phyloP scores from a whole-genome alignment of 2,113 vertebrate genomes.

The Actenoides lindsayi region DNA sequence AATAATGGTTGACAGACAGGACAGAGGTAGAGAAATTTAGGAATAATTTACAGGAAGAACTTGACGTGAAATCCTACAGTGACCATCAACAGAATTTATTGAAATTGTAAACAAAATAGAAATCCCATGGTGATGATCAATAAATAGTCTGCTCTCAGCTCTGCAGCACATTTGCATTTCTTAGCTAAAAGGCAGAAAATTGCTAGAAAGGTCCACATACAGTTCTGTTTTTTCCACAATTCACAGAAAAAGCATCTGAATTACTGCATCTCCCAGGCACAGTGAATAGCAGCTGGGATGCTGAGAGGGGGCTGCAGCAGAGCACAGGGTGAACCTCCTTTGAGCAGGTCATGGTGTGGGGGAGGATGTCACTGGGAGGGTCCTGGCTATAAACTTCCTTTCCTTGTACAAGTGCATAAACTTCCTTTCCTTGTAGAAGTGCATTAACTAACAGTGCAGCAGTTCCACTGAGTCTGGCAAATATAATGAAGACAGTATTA shows the following conservation, averaged over 20 bases:
- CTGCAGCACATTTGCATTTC: slow-evolving; percentile 3
- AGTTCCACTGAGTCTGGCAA: not conserved
- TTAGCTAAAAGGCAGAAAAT: slow-evolving; percentile 4
- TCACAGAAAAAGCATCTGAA: not conserved
- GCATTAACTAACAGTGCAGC: not conserved
- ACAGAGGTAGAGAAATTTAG: not conserved
- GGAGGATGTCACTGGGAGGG: not conserved
- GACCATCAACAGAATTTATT: not conserved
- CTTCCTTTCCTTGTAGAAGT: not conserved
- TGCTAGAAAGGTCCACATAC: not conserved
- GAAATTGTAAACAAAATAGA: not conserved
- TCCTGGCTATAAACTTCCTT: fast-evolving
- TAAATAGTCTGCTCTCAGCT: not conserved
- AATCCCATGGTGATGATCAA: not conserved
- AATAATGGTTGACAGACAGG: not conserved
- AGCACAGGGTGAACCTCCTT: not conserved
- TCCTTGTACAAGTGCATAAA: not conserved
- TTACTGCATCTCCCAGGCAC: not conserved
- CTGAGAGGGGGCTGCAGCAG: not conserved
- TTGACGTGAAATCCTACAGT: not conserved
- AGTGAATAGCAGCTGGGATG: not conserved
- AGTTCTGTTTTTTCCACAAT: not conserved
- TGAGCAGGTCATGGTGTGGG: not conserved
- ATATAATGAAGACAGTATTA: not conserved
- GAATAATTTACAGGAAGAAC: not conserved